phyloP scores from a whole-genome alignment of 23 tunicate species.

The Botrylloides violaceus region DNA sequence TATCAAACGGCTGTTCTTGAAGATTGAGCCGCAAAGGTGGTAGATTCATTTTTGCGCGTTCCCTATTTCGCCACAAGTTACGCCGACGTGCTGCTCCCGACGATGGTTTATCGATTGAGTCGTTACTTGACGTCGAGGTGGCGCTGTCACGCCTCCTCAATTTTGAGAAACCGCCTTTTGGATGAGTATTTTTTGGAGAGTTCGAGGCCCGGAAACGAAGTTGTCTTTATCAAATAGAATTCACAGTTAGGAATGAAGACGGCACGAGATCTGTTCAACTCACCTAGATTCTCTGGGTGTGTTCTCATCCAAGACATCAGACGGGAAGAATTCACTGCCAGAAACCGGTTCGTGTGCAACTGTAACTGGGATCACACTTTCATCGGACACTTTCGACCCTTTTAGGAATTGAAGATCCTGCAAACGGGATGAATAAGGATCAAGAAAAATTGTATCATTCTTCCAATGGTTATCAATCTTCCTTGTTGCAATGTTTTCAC shows the following conservation, averaged over 20 bases:
- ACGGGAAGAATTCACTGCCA: slow-evolving; percentile 23
- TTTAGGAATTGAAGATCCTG: background rate
- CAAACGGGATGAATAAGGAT: too few species aligned
- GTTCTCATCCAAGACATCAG: slow-evolving; percentile 17
- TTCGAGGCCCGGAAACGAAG: too few species aligned
- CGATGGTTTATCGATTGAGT: background rate
- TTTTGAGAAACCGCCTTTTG: too few species aligned
- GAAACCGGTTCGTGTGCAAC: background rate
- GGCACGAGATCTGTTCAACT: too few species aligned
- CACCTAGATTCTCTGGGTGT: slow-evolving; percentile 3
- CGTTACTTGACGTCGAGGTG: background rate
- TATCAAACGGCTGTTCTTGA: background rate
- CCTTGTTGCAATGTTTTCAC: too few species aligned
- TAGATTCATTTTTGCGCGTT: background rate
- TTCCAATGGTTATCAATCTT: too few species aligned
- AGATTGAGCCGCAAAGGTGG: background rate
- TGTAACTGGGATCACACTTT: background rate
- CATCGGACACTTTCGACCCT: background rate
- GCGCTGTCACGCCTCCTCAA: background rate
- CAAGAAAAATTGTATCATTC: too few species aligned
- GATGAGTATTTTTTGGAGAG: too few species aligned
- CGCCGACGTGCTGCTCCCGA: too few species aligned
- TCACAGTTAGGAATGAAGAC: too few species aligned
- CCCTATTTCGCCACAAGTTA: too few species aligned
- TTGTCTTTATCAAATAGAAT: too few species aligned